Base-by-base conservation (phyloP, 1,140 invertebrate species). In the Drosophila varians region DNA sequence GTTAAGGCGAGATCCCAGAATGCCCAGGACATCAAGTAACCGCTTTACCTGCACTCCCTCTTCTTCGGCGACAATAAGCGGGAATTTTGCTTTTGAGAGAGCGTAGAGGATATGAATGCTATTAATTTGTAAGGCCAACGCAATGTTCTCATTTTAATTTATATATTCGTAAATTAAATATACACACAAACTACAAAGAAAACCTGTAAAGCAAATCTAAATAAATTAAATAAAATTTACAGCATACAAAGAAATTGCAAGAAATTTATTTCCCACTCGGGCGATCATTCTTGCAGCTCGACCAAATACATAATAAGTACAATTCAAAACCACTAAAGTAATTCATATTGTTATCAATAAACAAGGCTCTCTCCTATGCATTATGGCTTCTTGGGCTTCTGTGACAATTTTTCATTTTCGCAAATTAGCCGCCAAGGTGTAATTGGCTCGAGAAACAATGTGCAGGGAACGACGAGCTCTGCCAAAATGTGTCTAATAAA, bases 101-200 rank as follows among this genome's bases (percentile, higher is more conserved):
- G 78, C 77, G 66, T 43, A 57, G 42, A 80, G 64, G 62, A 82
- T 60, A 65, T 77, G 70, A 87, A 87, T 88, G 83, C 83, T 88
- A 83, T 89, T 82, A 84, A 77, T 87, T 80, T 88, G 70, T 88
- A 88, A 88, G 83, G 77, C 83, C 71, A 88, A 88, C 77, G 84
- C 83, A 88, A 89, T 88, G 83, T 88, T 88, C 83, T 88, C 83
- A 88, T 88, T 88, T 87, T 88, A 89, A 88, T 88, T 88, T 88
- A 88, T 83, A 88, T 76, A 69, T 72, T 72, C 57, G 57, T 73
- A 71, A 71, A 71, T 71, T 68, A 75, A 75, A 75, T 58, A 58
- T 54, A 75, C 64, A 75, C 64, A 75, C 43, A 54, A 73, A 68
- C 47, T 46, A 71, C 55, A 72, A 64, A 74, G 72, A 70, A 86